Base-by-base conservation (phyloP, 1,140 invertebrate genomes). In the Bombus fervidus region DNA sequence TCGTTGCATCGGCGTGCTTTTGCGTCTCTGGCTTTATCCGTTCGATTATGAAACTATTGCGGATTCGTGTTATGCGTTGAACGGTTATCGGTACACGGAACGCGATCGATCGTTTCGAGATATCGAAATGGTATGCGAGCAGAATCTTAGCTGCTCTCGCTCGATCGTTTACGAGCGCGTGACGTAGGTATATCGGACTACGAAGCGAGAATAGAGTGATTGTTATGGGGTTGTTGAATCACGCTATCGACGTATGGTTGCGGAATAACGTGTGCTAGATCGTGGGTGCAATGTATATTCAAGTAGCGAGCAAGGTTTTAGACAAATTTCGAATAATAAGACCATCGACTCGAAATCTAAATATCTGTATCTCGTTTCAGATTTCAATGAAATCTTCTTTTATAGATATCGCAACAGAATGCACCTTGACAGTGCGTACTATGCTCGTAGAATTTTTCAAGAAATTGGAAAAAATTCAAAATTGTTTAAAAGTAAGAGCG, bases 51-150 rank as follows among this genome's bases (percentile, higher is more conserved):
- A 53, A 82, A 57, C 74, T 86, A 82, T 80, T 69, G 68, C 68
- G 78, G 68, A n/a, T n/a, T 62, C 57, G 79, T 68, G 77, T 81
- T 72, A 74, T 57, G 71, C 25, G 28, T 62, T 71, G 72, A 81
- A 83, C 59, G 43, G 53, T 85, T 76, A n/a, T 62, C 87, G 80
- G 87, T 73, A 39, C 64, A 80, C 75, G 76, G 75, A 89, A 83
- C 83, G 72, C 84, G 84, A 86, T 86, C 85, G 88, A 89, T 87
- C 87, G 79, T 86, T 83, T 83, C 85, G 85, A 83, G 85, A 86
- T 66, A 80, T 72, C 80, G 43, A 83, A 81, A 57, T 77, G 62
- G 72, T 88, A 82, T 86, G 83, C 79, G 68, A 83, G 75, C 72
- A 77, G 75, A 83, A 89, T 83, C 59, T 89, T 83, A 83, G 39